A percentile compares a stretch with the other conserved stretches of the same genome.
Conservation (phyloP, 2,113 vertebrate species). For the Hippotragus niger region DNA sequence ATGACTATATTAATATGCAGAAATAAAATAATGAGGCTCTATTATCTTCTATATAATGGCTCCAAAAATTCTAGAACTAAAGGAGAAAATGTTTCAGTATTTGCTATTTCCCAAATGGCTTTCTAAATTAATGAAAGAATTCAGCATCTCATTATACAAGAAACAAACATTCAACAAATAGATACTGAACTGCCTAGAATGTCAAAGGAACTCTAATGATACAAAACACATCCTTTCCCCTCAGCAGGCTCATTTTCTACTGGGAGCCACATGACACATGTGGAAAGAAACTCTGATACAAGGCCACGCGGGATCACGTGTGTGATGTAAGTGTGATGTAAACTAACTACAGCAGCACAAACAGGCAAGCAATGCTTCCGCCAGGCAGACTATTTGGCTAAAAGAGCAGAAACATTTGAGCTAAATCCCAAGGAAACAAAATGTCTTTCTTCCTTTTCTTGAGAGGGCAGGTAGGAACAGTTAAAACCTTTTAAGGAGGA, state of each 20-base stretch:
- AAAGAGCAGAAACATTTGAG: not conserved
- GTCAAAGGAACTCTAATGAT: not conserved
- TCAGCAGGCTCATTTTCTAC: not conserved
- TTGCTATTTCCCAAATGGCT: not conserved
- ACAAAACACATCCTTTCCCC: not conserved
- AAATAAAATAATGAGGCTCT: not conserved
- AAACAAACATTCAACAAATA: not conserved
- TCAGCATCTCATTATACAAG: not conserved
- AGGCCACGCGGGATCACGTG: accelerated
- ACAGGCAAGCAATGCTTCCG: not conserved
- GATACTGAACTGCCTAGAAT: accelerated
- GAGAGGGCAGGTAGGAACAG: not conserved
- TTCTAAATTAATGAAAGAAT: constrained; percentile 19
- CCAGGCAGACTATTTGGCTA: not conserved
- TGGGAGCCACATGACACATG: not conserved
- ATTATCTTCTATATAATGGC: not conserved
- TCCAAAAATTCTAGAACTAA: constrained; percentile 8
- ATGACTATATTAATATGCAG: not conserved
- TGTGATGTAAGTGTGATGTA: not conserved
- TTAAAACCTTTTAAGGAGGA: not conserved
- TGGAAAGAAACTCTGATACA: not conserved
- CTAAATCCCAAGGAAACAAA: not conserved
- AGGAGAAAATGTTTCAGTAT: not conserved
- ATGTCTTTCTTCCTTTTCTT: not conserved
- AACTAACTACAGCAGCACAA: not conserved